Conservation (phyloP, 2,888 invertebrate species). For the Cancer borealis region DNA sequence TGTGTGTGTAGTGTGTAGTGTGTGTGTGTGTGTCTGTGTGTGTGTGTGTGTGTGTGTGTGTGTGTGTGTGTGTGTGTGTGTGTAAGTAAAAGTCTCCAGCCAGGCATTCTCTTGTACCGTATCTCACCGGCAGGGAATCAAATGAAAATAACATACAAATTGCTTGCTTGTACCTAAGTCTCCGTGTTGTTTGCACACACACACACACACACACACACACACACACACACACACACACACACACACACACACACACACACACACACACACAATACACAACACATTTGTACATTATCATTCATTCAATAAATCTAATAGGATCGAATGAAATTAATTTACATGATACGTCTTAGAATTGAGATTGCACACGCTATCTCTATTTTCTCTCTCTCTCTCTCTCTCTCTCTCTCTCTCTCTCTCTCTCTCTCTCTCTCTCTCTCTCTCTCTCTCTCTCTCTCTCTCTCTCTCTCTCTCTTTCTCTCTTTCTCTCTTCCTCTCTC, state of each 20-base stretch:
- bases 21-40: not conserved
- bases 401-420: too few relatives aligned
- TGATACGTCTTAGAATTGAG: too few relatives aligned
- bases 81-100: not conserved
- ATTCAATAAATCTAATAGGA: not conserved
- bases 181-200: not conserved
- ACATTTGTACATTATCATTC: not conserved
- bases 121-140: not conserved
- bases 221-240: slow-evolving; percentile 22
- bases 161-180: not conserved
- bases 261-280: not conserved
- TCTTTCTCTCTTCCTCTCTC: not conserved
- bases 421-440: not conserved
- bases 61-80: slow-evolving; percentile 22
- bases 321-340: too few relatives aligned
- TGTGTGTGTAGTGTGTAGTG: not conserved
- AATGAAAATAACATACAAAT: slow-evolving; percentile 22
- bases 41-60: slow-evolving; percentile 27
- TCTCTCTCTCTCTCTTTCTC: too few relatives aligned
- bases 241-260: slow-evolving; percentile 10
- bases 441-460: not conserved
- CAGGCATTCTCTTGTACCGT: not conserved
- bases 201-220: not conserved
- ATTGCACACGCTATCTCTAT: too few relatives aligned
- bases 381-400: too few relatives aligned